Conservation (phyloP, 2,888 invertebrate genomes). For the Chrysolina americana region DNA sequence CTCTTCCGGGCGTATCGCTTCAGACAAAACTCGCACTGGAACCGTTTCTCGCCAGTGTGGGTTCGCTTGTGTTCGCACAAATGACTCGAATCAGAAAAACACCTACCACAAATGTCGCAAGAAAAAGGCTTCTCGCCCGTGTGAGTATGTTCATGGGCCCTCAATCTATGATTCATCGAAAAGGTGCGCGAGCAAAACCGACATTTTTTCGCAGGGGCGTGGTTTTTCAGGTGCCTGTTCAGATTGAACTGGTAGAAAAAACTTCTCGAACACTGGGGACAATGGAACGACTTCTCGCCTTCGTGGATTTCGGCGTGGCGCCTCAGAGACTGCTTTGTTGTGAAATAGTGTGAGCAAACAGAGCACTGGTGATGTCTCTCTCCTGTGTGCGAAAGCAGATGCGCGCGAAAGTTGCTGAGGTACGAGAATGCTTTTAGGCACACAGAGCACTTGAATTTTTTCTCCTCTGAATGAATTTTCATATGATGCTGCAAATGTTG, state of each 20-base stretch:
- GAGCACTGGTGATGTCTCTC: constrained; percentile 9
- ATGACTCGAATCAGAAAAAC: constrained; percentile 17
- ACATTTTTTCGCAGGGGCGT: not conserved
- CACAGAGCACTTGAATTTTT: not conserved
- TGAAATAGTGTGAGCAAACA: not conserved
- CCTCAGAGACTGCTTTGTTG: constrained; percentile 6
- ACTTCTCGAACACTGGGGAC: not conserved
- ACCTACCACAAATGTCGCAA: not conserved
- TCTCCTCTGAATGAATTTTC: not conserved
- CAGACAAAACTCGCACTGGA: constrained; percentile 5
- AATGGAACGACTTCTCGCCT: not conserved
- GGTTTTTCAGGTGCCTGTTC: constrained; percentile 8
- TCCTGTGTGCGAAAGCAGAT: constrained; percentile 1
- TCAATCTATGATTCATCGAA: not conserved
- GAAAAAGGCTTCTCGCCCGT: constrained; percentile 10
- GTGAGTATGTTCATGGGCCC: not conserved
- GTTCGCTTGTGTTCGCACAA: constrained; percentile 9
- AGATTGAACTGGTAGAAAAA: constrained; percentile 17
- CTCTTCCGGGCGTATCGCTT: constrained; percentile 1
- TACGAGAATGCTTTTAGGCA: constrained; percentile 4
- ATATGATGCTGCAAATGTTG: not conserved
- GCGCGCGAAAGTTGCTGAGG: constrained; percentile 1
- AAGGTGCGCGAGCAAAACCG: not conserved
- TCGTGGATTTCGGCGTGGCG: constrained; percentile 8
- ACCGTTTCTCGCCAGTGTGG: not conserved